Evolutionary conservation across 2,888 invertebrate genomes (phyloP), one percentile per base, ranked within the genome.

Genomic region (Polyommatus icarus): DNA sequence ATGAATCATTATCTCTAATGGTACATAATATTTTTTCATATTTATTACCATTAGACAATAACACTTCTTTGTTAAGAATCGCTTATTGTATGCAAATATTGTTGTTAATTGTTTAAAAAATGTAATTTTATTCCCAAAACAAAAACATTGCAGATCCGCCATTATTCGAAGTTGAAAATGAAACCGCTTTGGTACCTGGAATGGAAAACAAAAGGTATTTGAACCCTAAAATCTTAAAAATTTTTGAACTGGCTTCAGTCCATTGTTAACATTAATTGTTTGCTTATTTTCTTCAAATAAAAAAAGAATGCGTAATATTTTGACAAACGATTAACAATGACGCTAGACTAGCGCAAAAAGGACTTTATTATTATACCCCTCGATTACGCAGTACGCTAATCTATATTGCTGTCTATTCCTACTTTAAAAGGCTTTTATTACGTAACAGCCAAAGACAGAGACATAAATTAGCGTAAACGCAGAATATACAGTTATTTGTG

Each of bases 101-200:
- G 8, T 67, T 29, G 15, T 67, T 32, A 29, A 20, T 29, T 18
- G 10, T 32, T 29, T 67, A 24, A 61, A 61, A 20, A 20, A 10
- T 61, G 24, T 61, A 4, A 24, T 67, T 20, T 59, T 67, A 20
- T 24, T 61, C 10, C 10, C 40, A 15, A 50, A 73, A 73, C 5
- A 50, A 12, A 50, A 50, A 57, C 81, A 24, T 90, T 90, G 76
- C 84, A 91, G 92, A 87, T 85, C 83, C 85, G 50, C 92, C 92
- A 10, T 79, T 80, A 12, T 91, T 92, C 80, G 84, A 81, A 20
- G 82, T 84, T 59, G 85, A 81, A 0, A 87, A 88, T 78, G 84
- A 84, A 20, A 88, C 85, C 24, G 79, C 84, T 79, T 76, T 85
- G 3, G 84, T 90, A 12, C 89, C 85, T 78, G 89, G 85, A 15